Base-by-base conservation (phyloP, 2,113 vertebrate genomes). In the Petromus typicus region DNA sequence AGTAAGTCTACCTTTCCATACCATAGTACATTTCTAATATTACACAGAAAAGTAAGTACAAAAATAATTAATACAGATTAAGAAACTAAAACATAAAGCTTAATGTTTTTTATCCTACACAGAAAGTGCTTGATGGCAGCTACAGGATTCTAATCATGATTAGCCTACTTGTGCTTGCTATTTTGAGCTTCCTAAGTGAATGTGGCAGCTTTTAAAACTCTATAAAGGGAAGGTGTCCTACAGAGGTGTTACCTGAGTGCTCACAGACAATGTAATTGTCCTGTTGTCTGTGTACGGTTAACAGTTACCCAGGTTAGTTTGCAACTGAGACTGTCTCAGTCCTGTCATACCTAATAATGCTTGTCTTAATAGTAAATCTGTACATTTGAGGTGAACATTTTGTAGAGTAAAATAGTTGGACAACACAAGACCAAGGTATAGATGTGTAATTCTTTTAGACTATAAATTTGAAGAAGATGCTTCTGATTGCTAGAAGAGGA, bases 181-280 rank as follows among this genome's bases (percentile, higher is more conserved):
- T 73, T 96, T 96, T 82, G 91, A 93, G 43, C 37, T 69, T 95
- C 80, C 34, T 73, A 64, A 92, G 57, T 82, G 73, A 95, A 90
- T 78, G 37, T 89, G 54, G 76, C 59, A 94, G 71, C 84, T 91
- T 76, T 95, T 82, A 80, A 87, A 95, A 90, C 73, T 84, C 91
- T 86, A 43, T 17, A 73, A 95, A 88, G 27, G 61, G 34, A 93
- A 90, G 25, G 18, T 82, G 71, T 59, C 64, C 27, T 81, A n/a
- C 23, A 85, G 80, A 93, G 86, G 18, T 95, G 48, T 61, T 69
- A 59, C 56, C 75, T 73, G 84, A 94, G 56, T 90, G 71, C 54
- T 86, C 93, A n/a, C 63, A 90, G 94, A 73, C 61, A 69, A 4
- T 88, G 37, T 84, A 76, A 64, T 86, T 76, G 23, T 43, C 32